Evolutionary conservation across 2,113 vertebrate species (phyloP), one percentile per base, ranked within the genome.

Genomic region (Hystrix cristata): DNA sequence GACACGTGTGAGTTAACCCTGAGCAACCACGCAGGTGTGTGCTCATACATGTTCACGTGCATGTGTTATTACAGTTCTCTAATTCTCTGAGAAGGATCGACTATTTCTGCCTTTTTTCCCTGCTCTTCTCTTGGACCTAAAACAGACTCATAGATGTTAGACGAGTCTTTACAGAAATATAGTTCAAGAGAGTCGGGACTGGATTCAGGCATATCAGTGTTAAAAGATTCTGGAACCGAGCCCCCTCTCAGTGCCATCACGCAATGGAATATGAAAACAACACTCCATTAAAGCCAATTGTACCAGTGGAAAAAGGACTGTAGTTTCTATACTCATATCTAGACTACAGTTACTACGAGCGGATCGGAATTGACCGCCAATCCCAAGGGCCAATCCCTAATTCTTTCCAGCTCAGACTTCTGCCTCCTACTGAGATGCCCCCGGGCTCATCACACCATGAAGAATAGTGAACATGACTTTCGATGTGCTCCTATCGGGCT

Each of bases 41-140:
- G 16, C 2, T 16, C 12, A 10, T 2, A 29, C 0, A 2, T 48
- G 38, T 38, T 46, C 38, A 18, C 5, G 4, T 46, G 13, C 3
- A 4, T 29, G 23, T 9, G 14, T 7, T 27, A 3, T 38, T 46
- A 5, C 1, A 3, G 25, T 46, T 62, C 25, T 64, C 14, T 11
- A 14, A 29, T 14, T 51, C 27, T 46, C 23, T 31, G 14, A 31
- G 46, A 29, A 48, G 8, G 7, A 43, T 27, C 38, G 23, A 1
- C 23, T 11, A 23, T 21, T 1, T 72, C n/a, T 11, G 7, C 23
- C 38, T 25, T 74, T 27, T 48, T 53, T 31, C 53, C 11, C 78
- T 43, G 57, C 16, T 21, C 51, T 11, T 55, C 9, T 19, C 76
- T 21, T 4, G 18, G 31, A 2, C 31, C 78, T 55, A n/a, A 34